These are phyloP conservation scores for Pitta sordida DNA, from an alignment of 2,113 vertebrate species.

Conservation along the genomic window DNA sequence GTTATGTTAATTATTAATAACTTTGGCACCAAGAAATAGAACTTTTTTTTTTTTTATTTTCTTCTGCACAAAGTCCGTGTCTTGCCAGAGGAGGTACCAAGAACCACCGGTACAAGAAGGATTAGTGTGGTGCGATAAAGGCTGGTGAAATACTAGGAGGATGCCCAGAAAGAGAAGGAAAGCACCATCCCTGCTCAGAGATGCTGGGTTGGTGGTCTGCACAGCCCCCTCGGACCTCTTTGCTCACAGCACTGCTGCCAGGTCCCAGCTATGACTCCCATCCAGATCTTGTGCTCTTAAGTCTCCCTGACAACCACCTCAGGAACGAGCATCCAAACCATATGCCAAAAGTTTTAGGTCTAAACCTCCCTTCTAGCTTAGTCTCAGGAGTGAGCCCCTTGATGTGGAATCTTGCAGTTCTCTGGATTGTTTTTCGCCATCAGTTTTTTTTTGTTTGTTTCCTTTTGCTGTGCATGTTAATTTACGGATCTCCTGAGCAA, in stretches of 20 bases:
- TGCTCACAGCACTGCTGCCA: fast-evolving
- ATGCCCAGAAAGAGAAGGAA: background rate
- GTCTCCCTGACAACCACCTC: background rate
- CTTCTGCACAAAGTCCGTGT: background rate
- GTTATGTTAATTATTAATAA: slow-evolving; percentile 74
- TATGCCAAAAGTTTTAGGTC: fast-evolving
- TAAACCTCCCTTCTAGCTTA: background rate
- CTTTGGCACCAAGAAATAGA: slow-evolving; percentile 30
- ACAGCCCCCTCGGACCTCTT: fast-evolving
- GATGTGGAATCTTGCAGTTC: background rate
- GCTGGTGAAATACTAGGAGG: background rate
- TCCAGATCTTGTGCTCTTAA: background rate
- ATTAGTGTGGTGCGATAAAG: background rate
- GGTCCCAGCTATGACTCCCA: background rate
- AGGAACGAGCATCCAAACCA: background rate
- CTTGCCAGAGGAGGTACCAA: slow-evolving; percentile 14
- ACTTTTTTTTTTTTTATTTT: background rate
- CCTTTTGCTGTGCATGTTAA: background rate
- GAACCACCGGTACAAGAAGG: background rate
- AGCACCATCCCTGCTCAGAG: no score
- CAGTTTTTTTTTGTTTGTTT: background rate
- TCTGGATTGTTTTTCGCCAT: background rate
- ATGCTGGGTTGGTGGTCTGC: no score
- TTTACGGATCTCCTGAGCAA: background rate
- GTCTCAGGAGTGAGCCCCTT: fast-evolving